Percentiles rank a stretch among this genome's conserved stretches.
Evolutionary conservation across 2,113 vertebrate genomes (phyloP).

Genomic region (Litocranius walleri): DNA sequence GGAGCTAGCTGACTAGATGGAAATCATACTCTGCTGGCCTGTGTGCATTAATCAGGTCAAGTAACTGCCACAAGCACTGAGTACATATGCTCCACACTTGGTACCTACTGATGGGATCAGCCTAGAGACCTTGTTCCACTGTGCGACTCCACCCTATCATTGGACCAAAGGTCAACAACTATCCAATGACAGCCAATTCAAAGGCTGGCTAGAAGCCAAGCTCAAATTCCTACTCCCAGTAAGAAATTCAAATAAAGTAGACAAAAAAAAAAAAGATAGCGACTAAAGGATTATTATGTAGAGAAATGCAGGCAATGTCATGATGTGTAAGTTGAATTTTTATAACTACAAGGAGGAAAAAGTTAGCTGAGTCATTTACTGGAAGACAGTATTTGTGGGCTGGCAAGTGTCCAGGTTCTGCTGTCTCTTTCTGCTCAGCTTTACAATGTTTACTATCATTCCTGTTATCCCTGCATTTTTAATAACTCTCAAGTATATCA

Average conservation of each 20-base stretch:
- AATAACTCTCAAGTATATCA: not conserved
- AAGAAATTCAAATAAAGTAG: not conserved
- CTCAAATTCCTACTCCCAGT: not conserved
- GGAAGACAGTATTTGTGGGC: not conserved
- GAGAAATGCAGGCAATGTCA: not conserved
- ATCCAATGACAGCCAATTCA: not conserved
- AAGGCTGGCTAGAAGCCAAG: not conserved
- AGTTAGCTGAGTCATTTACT: not conserved
- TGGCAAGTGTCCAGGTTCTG: not conserved
- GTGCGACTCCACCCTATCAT: fast-evolving
- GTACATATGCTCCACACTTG: not conserved
- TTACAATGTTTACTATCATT: not conserved
- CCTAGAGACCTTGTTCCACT: not conserved
- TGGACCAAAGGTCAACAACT: not conserved
- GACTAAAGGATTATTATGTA: not conserved
- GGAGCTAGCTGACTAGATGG: not conserved
- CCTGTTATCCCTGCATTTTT: not conserved
- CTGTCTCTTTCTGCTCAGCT: not conserved
- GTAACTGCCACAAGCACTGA: too few relatives aligned
- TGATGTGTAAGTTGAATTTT: not conserved
- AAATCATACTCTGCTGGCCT: not conserved
- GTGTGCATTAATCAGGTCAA: not conserved
- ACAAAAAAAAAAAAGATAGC: too few relatives aligned
- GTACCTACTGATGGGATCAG: not conserved
- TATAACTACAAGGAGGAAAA: not conserved